Percentiles rank a stretch among this genome's conserved stretches.
Conservation (phyloP, 2,113 vertebrate genomes). For the Ovibos moschatus region DNA sequence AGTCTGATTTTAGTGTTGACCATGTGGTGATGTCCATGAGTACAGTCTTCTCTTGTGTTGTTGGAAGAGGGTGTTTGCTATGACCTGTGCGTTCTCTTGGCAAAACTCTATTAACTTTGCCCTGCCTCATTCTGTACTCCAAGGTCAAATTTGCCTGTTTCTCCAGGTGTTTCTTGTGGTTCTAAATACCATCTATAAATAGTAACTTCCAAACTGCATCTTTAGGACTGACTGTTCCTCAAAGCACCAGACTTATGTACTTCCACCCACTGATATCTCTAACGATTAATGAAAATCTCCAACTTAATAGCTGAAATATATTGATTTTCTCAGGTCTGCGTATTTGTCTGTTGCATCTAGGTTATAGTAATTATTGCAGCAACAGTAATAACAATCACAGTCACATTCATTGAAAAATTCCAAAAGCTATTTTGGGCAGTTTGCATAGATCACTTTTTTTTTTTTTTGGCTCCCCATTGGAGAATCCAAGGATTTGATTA, state of each 20-base stretch:
- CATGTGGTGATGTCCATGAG: no score
- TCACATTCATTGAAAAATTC: not conserved
- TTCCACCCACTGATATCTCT: not conserved
- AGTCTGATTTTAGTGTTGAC: no score
- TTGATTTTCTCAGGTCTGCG: not conserved
- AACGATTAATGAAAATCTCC: not conserved
- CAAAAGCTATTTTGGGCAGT: not conserved
- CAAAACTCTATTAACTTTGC: no score
- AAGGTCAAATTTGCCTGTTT: no score
- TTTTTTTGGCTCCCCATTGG: not conserved
- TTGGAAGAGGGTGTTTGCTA: no score
- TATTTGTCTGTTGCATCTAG: not conserved
- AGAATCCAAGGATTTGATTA: not conserved
- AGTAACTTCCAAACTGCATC: not conserved
- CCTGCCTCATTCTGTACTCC: no score
- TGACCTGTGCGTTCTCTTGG: no score
- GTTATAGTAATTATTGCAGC: not conserved
- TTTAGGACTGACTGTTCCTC: not conserved
- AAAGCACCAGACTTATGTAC: not conserved
- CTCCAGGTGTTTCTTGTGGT: no score
- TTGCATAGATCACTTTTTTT: not conserved
- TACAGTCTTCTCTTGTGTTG: no score
- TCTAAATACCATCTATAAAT: not conserved
- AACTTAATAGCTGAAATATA: not conserved
- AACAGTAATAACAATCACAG: not conserved